Evolutionary conservation across 1,140 invertebrate genomes (phyloP).

Genomic region (Trichonephila clavata): DNA sequence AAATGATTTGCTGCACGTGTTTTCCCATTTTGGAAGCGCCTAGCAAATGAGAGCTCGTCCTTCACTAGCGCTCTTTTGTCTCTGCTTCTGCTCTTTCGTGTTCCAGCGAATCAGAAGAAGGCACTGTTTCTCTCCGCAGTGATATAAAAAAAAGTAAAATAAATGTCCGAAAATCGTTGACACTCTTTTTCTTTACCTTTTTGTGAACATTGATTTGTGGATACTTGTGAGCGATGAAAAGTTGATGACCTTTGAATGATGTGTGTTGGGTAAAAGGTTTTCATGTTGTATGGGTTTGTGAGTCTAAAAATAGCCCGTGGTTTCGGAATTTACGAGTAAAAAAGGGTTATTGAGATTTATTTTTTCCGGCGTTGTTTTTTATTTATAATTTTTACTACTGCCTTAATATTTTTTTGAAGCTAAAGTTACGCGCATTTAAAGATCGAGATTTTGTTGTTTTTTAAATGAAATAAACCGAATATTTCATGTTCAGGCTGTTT

Average conservation of each 20-base stretch:
- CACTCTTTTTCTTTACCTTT: background rate
- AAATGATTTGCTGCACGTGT: conserved; percentile 17
- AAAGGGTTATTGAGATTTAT: too few relatives aligned
- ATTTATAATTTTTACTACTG: too few relatives aligned
- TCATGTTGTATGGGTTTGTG: too few relatives aligned
- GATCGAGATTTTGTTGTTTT: too few relatives aligned
- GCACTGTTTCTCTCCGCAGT: background rate
- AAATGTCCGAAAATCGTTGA: background rate
- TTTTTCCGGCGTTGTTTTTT: too few relatives aligned
- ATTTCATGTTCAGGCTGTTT: too few relatives aligned
- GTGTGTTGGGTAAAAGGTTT: too few relatives aligned
- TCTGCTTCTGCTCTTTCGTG: background rate
- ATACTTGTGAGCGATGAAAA: background rate
- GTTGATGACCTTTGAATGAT: background rate
- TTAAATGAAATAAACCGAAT: too few relatives aligned
- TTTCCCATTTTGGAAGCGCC: background rate
- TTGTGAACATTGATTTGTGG: conserved; percentile 11
- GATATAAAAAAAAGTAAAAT: background rate
- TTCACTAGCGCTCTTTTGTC: background rate
- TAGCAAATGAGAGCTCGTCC: background rate
- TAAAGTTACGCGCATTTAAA: too few relatives aligned
- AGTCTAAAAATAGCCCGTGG: too few relatives aligned
- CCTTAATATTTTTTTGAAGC: too few relatives aligned
- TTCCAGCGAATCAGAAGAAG: background rate
- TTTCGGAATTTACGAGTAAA: too few relatives aligned